Conservation (phyloP, 2,888 invertebrate species). For the Thecophora atra region DNA sequence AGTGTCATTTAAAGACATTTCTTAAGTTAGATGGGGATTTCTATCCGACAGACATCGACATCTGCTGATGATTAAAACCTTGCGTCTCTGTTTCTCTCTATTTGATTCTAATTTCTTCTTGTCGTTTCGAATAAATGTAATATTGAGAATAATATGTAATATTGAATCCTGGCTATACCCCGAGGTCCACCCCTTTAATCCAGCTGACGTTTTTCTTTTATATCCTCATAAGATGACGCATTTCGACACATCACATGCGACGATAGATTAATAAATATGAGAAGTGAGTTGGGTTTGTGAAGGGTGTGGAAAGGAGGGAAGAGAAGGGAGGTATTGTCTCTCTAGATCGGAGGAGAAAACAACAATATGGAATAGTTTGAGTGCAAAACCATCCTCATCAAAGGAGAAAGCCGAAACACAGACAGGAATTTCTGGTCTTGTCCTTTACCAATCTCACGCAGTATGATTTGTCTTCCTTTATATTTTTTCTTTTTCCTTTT, state of each 20-base stretch:
- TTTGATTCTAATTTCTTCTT: conserved; percentile 1
- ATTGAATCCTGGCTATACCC: no score
- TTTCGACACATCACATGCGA: no score
- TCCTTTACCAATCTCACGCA: neutral
- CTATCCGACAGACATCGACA: neutral
- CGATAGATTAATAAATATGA: neutral
- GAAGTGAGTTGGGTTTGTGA: neutral
- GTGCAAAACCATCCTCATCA: neutral
- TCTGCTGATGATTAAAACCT: neutral
- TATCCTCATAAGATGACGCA: no score
- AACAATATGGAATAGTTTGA: neutral
- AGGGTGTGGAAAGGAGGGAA: neutral
- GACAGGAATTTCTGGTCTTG: neutral
- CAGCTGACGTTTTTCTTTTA: no score
- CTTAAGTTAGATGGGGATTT: no score
- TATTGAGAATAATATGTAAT: no score
- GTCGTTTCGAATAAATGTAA: neutral
- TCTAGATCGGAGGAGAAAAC: neutral
- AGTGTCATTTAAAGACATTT: no score
- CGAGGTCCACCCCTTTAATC: no score
- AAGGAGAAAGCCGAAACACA: neutral
- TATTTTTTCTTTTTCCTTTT: no score
- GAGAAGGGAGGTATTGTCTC: neutral
- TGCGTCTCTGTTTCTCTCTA: neutral
- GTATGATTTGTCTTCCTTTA: neutral